Evolutionary conservation across 2,797 vertebrate species (phyloP).

Genomic region (Enteromius trimaculatus): DNA sequence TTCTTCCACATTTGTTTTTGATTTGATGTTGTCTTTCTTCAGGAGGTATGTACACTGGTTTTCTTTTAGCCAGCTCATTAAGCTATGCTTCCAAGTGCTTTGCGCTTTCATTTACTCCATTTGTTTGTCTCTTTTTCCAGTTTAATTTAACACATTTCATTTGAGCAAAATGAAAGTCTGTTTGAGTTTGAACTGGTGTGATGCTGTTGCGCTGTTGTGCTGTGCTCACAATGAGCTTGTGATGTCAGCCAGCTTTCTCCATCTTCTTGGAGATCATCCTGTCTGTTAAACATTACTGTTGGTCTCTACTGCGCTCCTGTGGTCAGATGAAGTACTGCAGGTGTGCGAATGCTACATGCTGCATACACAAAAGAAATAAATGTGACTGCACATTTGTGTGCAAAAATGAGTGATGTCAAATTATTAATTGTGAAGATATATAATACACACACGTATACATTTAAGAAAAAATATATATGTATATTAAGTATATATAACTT

Average conservation of each 20-base stretch:
- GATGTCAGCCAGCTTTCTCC: slow-evolving; percentile 23
- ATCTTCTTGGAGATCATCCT: not conserved
- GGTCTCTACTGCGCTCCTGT: not conserved
- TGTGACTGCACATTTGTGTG: not conserved
- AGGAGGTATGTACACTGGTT: slow-evolving; percentile 93
- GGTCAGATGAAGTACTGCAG: slow-evolving; percentile 22
- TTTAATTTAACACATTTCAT: slow-evolving; percentile 62
- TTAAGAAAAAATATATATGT: too few relatives aligned
- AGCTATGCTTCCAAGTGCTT: slow-evolving; percentile 71
- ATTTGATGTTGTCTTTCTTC: slow-evolving; percentile 90
- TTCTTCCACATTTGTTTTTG: slow-evolving; percentile 84
- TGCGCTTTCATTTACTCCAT: slow-evolving; percentile 69
- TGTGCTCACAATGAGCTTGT: slow-evolving; percentile 20
- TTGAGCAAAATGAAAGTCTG: slow-evolving; percentile 59
- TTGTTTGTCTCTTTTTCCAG: slow-evolving; percentile 53
- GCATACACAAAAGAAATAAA: not conserved
- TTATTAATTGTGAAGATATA: too few relatives aligned
- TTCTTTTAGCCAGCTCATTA: slow-evolving; percentile 67
- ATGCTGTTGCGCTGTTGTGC: slow-evolving; percentile 36
- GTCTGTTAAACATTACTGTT: slow-evolving; percentile 4
- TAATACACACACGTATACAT: too few relatives aligned
- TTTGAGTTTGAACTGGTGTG: slow-evolving; percentile 52
- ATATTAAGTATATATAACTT: too few relatives aligned
- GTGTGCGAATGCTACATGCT: not conserved
- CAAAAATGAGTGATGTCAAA: too few relatives aligned